Percentiles rank a stretch among this genome's conserved stretches.
Conservation (phyloP, 2,113 vertebrate genomes). For the Chloropsis hardwickii region DNA sequence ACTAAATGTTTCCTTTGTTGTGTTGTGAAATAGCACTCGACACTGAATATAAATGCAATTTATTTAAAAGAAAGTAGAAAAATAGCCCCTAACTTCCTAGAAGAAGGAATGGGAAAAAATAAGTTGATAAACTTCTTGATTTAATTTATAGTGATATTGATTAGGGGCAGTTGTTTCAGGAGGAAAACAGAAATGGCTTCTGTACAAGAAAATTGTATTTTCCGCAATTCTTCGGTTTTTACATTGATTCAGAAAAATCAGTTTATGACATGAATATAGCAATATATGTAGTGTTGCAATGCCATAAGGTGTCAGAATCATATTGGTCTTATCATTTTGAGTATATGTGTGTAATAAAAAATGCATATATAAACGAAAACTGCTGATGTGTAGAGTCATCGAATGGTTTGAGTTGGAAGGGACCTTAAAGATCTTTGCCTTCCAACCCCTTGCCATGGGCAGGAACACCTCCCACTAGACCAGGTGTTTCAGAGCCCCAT, state of each 20-base stretch:
- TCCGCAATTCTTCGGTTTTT: background rate
- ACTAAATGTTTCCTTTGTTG: background rate
- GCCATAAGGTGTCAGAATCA: background rate
- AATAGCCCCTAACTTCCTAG: background rate
- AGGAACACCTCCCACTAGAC: background rate
- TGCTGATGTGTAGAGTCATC: background rate
- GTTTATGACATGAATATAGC: background rate
- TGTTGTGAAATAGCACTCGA: background rate
- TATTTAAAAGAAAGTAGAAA: background rate
- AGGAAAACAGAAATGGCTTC: background rate
- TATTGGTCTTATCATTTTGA: background rate
- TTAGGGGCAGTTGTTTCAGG: background rate
- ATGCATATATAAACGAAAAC: background rate
- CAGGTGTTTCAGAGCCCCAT: background rate
- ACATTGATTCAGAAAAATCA: background rate
- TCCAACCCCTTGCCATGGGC: background rate
- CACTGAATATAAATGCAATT: background rate
- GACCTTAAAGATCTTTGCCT: background rate
- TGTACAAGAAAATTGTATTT: background rate
- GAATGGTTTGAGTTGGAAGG: background rate
- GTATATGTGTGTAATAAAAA: background rate
- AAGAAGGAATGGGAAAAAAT: background rate
- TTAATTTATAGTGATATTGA: background rate
- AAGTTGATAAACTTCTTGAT: background rate
- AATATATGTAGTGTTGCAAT: background rate